Percentiles rank a stretch among this genome's conserved stretches.
Conservation (phyloP, 2,888 invertebrate species). For the Orgyia antiqua region DNA sequence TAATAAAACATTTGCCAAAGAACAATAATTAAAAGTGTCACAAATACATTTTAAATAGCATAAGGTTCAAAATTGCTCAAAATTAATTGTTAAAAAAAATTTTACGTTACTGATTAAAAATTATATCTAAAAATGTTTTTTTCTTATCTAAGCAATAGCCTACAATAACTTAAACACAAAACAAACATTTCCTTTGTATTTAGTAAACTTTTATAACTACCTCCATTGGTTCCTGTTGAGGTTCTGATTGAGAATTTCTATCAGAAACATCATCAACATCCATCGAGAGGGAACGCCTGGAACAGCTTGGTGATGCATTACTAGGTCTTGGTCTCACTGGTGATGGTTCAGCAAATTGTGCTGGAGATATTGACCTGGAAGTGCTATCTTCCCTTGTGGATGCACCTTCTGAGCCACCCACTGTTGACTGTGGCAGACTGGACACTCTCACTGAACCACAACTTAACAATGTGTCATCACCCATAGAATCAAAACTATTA, state of each 20-base stretch:
- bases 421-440: slow-evolving; percentile 57
- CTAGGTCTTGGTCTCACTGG: slow-evolving; percentile 54
- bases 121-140: no score
- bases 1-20: no score
- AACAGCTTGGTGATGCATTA: slow-evolving; percentile 68
- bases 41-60: no score
- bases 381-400: slow-evolving; percentile 63
- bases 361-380: slow-evolving; percentile 65
- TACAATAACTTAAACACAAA: no score
- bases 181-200: neutral
- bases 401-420: slow-evolving; percentile 52
- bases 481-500: slow-evolving; percentile 72
- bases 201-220: slow-evolving; percentile 30
- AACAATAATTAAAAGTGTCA: no score
- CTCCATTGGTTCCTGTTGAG: slow-evolving; percentile 67
- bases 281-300: slow-evolving; percentile 67
- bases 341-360: slow-evolving; percentile 68
- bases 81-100: no score
- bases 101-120: no score
- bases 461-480: slow-evolving; percentile 63
- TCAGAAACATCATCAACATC: slow-evolving; percentile 71
- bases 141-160: no score
- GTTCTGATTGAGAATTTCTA: slow-evolving; percentile 63
- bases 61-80: no score
- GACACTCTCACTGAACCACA: slow-evolving; percentile 66